Percentiles rank a stretch among this genome's conserved stretches.
Evolutionary conservation across 2,888 invertebrate species (phyloP).

Genomic region (Acleris laterana): DNA sequence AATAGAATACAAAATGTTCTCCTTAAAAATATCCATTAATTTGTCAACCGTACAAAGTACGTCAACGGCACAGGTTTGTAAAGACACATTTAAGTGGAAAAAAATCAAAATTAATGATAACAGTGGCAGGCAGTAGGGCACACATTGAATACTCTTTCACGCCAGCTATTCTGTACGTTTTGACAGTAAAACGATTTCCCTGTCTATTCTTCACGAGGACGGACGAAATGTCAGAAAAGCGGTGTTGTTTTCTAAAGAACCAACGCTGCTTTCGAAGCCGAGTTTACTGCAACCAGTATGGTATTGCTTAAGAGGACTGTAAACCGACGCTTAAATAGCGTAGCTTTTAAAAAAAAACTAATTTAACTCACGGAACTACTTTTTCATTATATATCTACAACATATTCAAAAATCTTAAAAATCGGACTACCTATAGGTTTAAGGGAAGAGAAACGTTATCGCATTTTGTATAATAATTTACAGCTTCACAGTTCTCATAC

Average conservation of each 20-base stretch:
- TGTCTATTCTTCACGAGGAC: constrained; percentile 32
- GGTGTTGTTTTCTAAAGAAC: not conserved
- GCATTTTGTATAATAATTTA: too few relatives aligned
- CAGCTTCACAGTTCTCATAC: too few relatives aligned
- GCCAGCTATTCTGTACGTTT: constrained; percentile 47
- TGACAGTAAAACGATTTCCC: constrained; percentile 44
- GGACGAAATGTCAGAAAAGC: constrained; percentile 16
- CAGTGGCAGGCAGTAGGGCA: constrained; percentile 77
- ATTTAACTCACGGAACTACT: too few relatives aligned
- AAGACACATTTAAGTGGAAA: constrained; percentile 81
- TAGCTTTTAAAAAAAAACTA: too few relatives aligned
- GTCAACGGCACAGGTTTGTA: constrained; percentile 81
- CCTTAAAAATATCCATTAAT: not conserved
- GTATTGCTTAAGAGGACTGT: too few relatives aligned
- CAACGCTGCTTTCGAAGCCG: too few relatives aligned
- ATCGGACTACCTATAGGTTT: too few relatives aligned
- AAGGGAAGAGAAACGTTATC: too few relatives aligned
- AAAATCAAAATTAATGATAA: constrained; percentile 84
- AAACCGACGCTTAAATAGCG: too few relatives aligned
- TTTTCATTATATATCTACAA: too few relatives aligned
- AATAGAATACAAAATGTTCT: not conserved
- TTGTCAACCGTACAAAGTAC: constrained; percentile 45
- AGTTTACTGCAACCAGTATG: too few relatives aligned
- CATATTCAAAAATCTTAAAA: too few relatives aligned
- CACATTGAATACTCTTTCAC: constrained; percentile 68